phyloP scores from a whole-genome alignment of 2,113 vertebrate genomes.

The Phocoena sinus region DNA sequence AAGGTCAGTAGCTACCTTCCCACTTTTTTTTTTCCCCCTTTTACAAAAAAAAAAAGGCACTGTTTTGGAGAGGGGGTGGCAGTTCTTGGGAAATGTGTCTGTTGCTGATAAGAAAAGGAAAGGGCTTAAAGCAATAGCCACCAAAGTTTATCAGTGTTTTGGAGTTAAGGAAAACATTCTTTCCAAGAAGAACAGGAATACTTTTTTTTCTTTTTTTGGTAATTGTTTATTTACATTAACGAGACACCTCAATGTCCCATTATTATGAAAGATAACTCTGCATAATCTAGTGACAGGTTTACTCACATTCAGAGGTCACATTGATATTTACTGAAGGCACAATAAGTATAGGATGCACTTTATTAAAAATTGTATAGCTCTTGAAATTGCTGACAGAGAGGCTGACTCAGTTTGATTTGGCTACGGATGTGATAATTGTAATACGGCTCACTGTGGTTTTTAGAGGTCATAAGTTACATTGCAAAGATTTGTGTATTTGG shows the following conservation, averaged over 20 bases:
- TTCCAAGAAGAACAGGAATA: neutral
- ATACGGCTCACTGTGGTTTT: neutral
- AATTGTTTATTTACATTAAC: slow-evolving; percentile 13
- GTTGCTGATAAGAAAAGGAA: neutral
- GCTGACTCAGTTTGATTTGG: slow-evolving; percentile 29
- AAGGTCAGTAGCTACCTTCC: neutral
- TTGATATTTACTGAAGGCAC: slow-evolving; percentile 42
- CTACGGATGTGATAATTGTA: slow-evolving; percentile 8
- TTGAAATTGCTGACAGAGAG: slow-evolving; percentile 26
- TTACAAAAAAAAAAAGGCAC: neutral
- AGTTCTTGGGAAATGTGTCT: slow-evolving; percentile 13
- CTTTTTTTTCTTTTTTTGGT: neutral
- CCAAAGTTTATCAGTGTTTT: neutral
- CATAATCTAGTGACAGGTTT: slow-evolving; percentile 16
- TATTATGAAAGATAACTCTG: slow-evolving; percentile 19
- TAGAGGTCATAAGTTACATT: slow-evolving; percentile 13
- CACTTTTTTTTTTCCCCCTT: neutral
- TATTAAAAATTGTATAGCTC: slow-evolving; percentile 52
- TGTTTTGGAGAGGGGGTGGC: neutral
- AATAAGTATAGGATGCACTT: neutral
- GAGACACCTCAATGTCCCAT: neutral
- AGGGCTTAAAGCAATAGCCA: neutral
- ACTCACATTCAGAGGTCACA: slow-evolving; percentile 2
- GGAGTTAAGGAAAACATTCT: neutral
- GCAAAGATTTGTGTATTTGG: neutral